These are phyloP conservation scores for Dryobotodes eremita DNA, from an alignment of 2,888 invertebrate genomes.

Conservation along the genomic window DNA sequence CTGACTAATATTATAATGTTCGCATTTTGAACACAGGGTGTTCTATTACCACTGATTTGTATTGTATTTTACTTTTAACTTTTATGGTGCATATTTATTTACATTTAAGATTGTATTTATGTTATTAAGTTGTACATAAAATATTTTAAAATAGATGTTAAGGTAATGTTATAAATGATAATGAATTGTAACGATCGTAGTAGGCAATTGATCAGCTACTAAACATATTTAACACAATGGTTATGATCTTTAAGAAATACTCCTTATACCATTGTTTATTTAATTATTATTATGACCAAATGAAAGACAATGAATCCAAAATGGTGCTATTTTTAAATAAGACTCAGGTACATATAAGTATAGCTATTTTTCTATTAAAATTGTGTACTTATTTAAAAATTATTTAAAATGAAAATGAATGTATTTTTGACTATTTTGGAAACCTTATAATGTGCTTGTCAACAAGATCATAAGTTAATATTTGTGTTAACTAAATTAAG, in stretches of 20 bases:
- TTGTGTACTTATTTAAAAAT: background rate
- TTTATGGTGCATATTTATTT: slow-evolving; percentile 52
- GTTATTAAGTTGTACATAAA: slow-evolving; percentile 73
- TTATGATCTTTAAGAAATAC: slow-evolving; percentile 7
- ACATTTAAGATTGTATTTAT: slow-evolving; percentile 31
- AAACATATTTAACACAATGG: slow-evolving; percentile 25
- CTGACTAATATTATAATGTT: slow-evolving; percentile 31
- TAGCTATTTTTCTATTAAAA: background rate
- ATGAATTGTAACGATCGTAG: background rate
- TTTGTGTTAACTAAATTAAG: slow-evolving; percentile 22
- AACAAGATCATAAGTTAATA: slow-evolving; percentile 23
- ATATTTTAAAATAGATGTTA: slow-evolving; percentile 62
- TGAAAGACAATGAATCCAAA: slow-evolving; percentile 77
- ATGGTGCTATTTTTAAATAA: slow-evolving; percentile 78
- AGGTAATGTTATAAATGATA: slow-evolving; percentile 31
- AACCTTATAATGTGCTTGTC: slow-evolving; percentile 14
- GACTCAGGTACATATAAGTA: too few species aligned
- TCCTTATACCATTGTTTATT: background rate
- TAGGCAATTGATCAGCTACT: slow-evolving; percentile 8
- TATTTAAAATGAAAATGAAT: background rate
- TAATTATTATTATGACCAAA: slow-evolving; percentile 60
- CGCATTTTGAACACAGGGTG: slow-evolving; percentile 52
- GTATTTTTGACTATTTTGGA: slow-evolving; percentile 5
- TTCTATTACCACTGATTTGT: slow-evolving; percentile 63
- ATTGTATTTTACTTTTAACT: slow-evolving; percentile 43